Evolutionary conservation across 2,888 invertebrate genomes (phyloP), one percentile per base, ranked within the genome.

Genomic region (Galeruca laticollis): DNA sequence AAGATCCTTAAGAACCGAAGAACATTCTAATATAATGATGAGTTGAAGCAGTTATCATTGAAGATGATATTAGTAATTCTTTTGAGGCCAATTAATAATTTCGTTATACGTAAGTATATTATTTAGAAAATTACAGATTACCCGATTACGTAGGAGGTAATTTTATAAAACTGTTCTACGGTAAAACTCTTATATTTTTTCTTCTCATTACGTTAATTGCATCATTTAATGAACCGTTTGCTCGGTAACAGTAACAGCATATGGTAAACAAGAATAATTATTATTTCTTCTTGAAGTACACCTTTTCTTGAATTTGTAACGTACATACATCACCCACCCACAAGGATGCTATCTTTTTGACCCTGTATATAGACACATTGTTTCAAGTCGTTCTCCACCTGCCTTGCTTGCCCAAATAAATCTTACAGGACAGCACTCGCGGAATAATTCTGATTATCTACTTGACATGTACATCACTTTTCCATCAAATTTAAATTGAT

Each of bases 181-280:
- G 15, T 26, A 20, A 61, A 20, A n/a, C 26, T 49, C n/a, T 61
- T 37, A 15, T 62, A 20, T 20, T 15, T 61, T 33, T 47, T 61
- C 47, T 33, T 43, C 37, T 60, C 37, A 21, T 60, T 60, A n/a
- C 54, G 40, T 54, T 66, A 66, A 66, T 66, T 66, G 66, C 59
- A 54, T 26, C 59, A 59, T 66, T 59, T 54, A 66, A 66, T 66
- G 66, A 51, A 49, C 66, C 66, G 66, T 66, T 66, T 59, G 59
- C 59, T 66, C 51, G 49, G 51, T 51, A 66, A 71, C 71, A 61
- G 67, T 59, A 68, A 65, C 70, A 64, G 70, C 78, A 79, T 79
- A 77, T 78, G 78, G 78, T 74, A 67, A 73, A 75, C 74, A 74
- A 75, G 71, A 78, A 78, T 77, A 77, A 76, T 78, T 78, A 74